phyloP scores from a whole-genome alignment of 2,888 invertebrate genomes.

The Aelia acuminata region DNA sequence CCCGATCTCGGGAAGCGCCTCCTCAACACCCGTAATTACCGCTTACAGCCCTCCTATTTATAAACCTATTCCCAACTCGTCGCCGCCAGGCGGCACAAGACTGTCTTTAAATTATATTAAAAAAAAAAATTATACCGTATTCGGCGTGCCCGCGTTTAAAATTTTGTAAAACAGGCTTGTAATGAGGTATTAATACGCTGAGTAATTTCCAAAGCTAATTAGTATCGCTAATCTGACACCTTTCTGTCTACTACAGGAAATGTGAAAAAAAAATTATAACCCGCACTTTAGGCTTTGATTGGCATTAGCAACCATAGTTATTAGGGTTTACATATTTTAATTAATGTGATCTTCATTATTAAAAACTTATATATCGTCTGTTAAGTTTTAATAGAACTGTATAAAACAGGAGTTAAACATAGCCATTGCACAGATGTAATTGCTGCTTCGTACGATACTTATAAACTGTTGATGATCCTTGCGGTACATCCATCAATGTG shows the following conservation, averaged over 20 bases:
- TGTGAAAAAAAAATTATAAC: too few species aligned
- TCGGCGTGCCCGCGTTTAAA: background rate
- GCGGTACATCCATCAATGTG: too few species aligned
- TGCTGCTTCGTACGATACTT: too few species aligned
- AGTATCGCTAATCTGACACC: background rate
- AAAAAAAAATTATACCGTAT: background rate
- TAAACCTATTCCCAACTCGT: slow-evolving; percentile 32
- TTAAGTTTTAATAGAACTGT: too few species aligned
- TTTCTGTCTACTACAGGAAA: background rate
- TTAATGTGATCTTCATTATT: too few species aligned
- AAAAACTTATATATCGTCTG: too few species aligned
- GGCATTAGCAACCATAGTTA: too few species aligned
- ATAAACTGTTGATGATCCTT: too few species aligned
- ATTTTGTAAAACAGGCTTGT: background rate
- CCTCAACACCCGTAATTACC: background rate
- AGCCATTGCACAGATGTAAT: too few species aligned
- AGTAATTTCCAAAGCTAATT: background rate
- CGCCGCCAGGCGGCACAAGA: slow-evolving; percentile 1
- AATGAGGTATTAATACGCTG: slow-evolving; percentile 21
- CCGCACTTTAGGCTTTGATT: too few species aligned
- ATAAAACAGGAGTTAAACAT: too few species aligned
- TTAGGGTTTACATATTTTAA: too few species aligned
- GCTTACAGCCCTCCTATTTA: background rate
- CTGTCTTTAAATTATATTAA: background rate
- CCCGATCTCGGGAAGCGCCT: background rate